Percentiles rank a stretch among this genome's conserved stretches.
Conservation (phyloP, 2,797 vertebrate species). For the Babyrousa celebensis region DNA sequence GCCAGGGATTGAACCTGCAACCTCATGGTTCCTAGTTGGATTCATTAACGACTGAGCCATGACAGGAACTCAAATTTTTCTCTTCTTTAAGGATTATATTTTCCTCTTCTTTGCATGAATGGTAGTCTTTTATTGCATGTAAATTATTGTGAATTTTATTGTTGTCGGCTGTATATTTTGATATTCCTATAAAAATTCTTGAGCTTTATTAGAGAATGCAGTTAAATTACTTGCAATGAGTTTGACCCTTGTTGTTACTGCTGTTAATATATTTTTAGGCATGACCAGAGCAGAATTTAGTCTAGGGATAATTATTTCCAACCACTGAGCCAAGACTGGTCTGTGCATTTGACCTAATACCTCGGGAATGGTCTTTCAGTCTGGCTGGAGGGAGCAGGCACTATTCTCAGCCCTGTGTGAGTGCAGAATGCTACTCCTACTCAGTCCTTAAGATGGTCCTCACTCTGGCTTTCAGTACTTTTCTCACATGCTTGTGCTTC, state of each 20-base stretch:
- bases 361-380: neutral
- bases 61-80: too few species aligned
- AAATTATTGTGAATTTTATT: neutral
- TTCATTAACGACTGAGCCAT: too few species aligned
- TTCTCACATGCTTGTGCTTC: neutral
- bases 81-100: neutral
- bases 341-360: too few species aligned
- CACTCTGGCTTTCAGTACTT: neutral
- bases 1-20: too few species aligned
- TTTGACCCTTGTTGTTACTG: neutral
- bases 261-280: neutral
- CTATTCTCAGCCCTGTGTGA: neutral
- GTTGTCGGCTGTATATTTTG: neutral
- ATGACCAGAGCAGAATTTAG: neutral
- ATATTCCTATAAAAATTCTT: neutral
- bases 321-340: neutral
- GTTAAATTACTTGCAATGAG: neutral
- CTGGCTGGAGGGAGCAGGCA: too few species aligned
- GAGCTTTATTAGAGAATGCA: neutral
- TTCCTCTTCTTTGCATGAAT: neutral
- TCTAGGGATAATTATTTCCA: neutral
- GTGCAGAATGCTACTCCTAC: neutral
- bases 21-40: too few species aligned
- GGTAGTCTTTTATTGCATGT: neutral
- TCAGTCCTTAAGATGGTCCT: neutral